Evolutionary conservation across 1,140 invertebrate species (phyloP).

Genomic region (Mya arenaria): DNA sequence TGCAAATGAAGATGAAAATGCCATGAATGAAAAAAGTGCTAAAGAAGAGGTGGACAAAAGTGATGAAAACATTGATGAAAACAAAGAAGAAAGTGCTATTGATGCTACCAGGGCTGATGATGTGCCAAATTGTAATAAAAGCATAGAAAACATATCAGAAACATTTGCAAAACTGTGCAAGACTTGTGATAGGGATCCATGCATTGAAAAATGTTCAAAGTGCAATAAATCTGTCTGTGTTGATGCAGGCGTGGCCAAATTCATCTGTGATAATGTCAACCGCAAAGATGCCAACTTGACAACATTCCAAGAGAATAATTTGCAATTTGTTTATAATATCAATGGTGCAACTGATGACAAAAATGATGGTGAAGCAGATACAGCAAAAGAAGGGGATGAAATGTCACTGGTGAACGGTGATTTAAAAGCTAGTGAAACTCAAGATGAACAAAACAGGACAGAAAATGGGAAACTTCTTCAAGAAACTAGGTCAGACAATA

Average conservation of each 20-base stretch:
- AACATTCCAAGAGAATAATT: constrained; percentile 49
- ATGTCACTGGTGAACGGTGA: no score
- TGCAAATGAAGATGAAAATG: constrained; percentile 69
- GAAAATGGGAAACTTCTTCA: no score
- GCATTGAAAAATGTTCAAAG: not conserved
- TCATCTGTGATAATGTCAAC: constrained; percentile 33
- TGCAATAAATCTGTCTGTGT: constrained; percentile 24
- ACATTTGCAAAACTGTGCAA: constrained; percentile 7
- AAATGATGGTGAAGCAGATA: not conserved
- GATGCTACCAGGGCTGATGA: no score
- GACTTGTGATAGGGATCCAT: not conserved
- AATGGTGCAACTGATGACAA: no score
- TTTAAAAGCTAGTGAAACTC: no score
- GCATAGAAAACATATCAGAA: constrained; percentile 1
- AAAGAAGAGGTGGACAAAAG: constrained; percentile 55
- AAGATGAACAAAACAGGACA: no score
- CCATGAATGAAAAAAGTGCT: constrained; percentile 51
- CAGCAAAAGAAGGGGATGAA: not conserved
- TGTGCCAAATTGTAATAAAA: no score
- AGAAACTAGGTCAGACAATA: not conserved
- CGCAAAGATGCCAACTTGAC: not conserved
- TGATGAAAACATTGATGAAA: constrained; percentile 1
- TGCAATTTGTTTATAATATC: no score
- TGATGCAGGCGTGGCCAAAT: constrained; percentile 15
- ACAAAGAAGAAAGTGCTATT: not conserved